Base-by-base conservation (phyloP, 1,140 invertebrate genomes). In the Arctopsyche grandis region DNA sequence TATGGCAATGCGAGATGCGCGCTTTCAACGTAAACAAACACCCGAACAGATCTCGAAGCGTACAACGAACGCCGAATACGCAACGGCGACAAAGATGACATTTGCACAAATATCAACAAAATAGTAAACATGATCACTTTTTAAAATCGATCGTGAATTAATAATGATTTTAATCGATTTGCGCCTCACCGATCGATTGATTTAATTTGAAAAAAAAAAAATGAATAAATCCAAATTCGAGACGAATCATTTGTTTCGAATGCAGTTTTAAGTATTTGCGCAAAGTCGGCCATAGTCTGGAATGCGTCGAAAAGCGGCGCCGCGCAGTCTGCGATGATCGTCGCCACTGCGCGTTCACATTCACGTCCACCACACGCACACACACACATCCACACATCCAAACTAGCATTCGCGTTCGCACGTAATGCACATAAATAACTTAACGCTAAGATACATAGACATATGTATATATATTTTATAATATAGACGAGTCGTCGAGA, bases 1-100 rank as follows among this genome's bases (percentile, higher is more conserved):
- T 71, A 80, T 80, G 52, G 52, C 14, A 21, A 56, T 4, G 14
- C 52, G 52, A 38, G 29, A 38, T 38, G 52, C 79, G 58, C 63
- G 9, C 21, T 16, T 26, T 73, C 75, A 69, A 75, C 66, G 75
- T 75, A 78, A 80, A n/a, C 19, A 9, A 43, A 22, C n/a, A n/a
- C n/a, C n/a, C 44, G 58, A 22, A 73, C 69, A 80, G 69, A 48
- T 56, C 58, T 71, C 75, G 58, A 69, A 70, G 38, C 24, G 52
- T 43, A 12, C 1, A 14, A 16, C 63, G 63, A 14, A 5, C 63
- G 14, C n/a, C n/a, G 26, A 29, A 5, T 14, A n/a, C 4, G 24
- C 4, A 75, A 44, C 56, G 46, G 29, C 60, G 22, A 79, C 26
- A 69, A n/a, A n/a, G n/a, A n/a, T 29, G 69, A 56, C 71, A 29